phyloP scores from a whole-genome alignment of 2,113 vertebrate genomes.

The Bostrychus sinensis region DNA sequence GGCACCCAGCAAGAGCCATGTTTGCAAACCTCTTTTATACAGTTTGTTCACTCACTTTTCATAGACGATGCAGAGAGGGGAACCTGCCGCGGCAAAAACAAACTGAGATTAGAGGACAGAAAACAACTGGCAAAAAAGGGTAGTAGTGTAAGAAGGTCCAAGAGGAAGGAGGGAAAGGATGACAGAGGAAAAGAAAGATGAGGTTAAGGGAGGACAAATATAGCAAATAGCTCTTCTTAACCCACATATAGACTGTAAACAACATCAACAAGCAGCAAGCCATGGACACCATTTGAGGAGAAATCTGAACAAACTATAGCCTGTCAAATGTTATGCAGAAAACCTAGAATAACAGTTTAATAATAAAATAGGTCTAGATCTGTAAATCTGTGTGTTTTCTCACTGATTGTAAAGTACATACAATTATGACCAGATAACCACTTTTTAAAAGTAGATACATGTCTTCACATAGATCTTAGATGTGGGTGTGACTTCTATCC shows the following conservation, averaged over 20 bases:
- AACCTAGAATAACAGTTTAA: too few relatives aligned
- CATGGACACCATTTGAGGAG: not conserved
- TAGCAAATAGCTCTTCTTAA: slow-evolving; percentile 63
- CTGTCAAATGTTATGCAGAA: too few relatives aligned
- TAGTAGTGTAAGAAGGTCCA: slow-evolving; percentile 4
- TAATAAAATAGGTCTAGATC: too few relatives aligned
- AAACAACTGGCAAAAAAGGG: slow-evolving; percentile 3
- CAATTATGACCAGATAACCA: too few relatives aligned
- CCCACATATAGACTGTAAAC: slow-evolving; percentile 55
- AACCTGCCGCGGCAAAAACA: slow-evolving; percentile 41
- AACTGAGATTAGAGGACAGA: slow-evolving; percentile 37
- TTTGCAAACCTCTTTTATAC: slow-evolving; percentile 50
- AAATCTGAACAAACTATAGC: too few relatives aligned
- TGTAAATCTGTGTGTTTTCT: too few relatives aligned
- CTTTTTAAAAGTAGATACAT: too few relatives aligned
- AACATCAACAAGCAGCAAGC: slow-evolving; percentile 27
- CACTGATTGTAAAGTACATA: too few relatives aligned
- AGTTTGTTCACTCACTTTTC: slow-evolving; percentile 65
- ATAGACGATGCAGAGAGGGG: slow-evolving; percentile 24
- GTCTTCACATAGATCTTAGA: too few relatives aligned
- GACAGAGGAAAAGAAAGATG: slow-evolving; percentile 34
- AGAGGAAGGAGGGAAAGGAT: slow-evolving; percentile 25
- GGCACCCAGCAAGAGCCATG: slow-evolving; percentile 91
- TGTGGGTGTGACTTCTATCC: too few relatives aligned
- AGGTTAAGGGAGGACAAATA: slow-evolving; percentile 48